Conservation (phyloP, 2,888 invertebrate genomes). For the Quadriops clusia region DNA sequence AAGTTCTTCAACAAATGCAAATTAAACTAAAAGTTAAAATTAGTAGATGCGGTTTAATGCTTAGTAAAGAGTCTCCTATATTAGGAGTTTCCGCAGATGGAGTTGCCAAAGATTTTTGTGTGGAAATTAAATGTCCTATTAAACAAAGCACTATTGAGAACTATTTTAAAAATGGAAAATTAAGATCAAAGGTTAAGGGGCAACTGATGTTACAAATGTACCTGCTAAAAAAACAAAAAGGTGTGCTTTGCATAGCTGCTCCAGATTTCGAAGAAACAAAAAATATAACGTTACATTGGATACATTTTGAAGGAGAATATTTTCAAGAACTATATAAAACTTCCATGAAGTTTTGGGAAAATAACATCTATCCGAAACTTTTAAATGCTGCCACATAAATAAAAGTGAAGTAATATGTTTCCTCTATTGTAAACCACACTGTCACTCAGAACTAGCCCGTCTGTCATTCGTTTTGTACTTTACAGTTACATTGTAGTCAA, state of each 20-base stretch:
- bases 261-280: slow-evolving; percentile 11
- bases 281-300: too few species aligned
- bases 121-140: slow-evolving; percentile 23
- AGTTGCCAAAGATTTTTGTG: slow-evolving; percentile 6
- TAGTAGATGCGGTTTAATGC: background rate
- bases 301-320: too few species aligned
- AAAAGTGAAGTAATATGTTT: too few species aligned
- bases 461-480: too few species aligned
- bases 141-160: slow-evolving; percentile 12
- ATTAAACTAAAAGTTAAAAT: slow-evolving; percentile 14
- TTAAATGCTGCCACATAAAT: too few species aligned
- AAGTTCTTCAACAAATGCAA: slow-evolving; percentile 15
- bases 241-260: slow-evolving; percentile 17
- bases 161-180: slow-evolving; percentile 14
- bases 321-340: too few species aligned
- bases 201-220: slow-evolving; percentile 17
- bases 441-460: too few species aligned
- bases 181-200: slow-evolving; percentile 11
- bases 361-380: too few species aligned
- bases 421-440: too few species aligned
- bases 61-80: slow-evolving; percentile 3
- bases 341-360: too few species aligned
- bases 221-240: slow-evolving; percentile 9
- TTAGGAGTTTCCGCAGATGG: slow-evolving; percentile 21
- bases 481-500: too few species aligned